phyloP scores from a whole-genome alignment of 2,888 invertebrate species.

The Xanthia icteritia region DNA sequence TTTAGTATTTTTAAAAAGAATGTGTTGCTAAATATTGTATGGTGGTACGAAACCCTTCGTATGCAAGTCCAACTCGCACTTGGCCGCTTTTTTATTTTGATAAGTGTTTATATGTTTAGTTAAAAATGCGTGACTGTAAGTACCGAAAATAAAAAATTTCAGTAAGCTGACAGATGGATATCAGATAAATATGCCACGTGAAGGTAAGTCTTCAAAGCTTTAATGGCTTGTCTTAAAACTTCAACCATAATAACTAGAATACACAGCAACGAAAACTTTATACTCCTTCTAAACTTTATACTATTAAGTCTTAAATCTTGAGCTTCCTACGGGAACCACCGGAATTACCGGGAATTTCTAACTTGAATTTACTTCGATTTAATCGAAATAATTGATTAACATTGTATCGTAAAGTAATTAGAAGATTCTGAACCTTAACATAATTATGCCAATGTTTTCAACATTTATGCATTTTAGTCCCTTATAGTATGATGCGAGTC shows the following conservation, averaged over 20 bases:
- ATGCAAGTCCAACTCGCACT: too few species aligned
- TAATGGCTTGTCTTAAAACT: constrained; percentile 12
- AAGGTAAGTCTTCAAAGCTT: neutral
- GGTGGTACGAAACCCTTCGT: too few species aligned
- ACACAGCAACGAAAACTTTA: constrained; percentile 35
- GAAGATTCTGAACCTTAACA: neutral
- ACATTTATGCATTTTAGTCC: too few species aligned
- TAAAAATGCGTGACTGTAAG: neutral
- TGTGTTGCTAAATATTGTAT: too few species aligned
- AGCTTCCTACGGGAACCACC: constrained; percentile 19
- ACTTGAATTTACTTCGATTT: constrained; percentile 1
- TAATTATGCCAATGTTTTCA: neutral
- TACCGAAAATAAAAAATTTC: neutral
- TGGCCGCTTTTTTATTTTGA: too few species aligned
- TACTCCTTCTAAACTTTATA: too few species aligned
- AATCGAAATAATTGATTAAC: constrained; percentile 23
- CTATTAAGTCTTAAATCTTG: constrained; percentile 34
- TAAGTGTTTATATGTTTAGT: neutral
- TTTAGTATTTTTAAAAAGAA: too few species aligned
- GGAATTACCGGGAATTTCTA: constrained; percentile 14
- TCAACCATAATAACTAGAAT: constrained; percentile 19
- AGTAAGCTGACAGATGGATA: neutral
- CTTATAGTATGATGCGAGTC: too few species aligned
- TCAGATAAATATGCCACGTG: neutral
- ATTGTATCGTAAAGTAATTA: neutral